Conservation (phyloP, 2,797 vertebrate genomes). For the Parotocinclus haroldoi region DNA sequence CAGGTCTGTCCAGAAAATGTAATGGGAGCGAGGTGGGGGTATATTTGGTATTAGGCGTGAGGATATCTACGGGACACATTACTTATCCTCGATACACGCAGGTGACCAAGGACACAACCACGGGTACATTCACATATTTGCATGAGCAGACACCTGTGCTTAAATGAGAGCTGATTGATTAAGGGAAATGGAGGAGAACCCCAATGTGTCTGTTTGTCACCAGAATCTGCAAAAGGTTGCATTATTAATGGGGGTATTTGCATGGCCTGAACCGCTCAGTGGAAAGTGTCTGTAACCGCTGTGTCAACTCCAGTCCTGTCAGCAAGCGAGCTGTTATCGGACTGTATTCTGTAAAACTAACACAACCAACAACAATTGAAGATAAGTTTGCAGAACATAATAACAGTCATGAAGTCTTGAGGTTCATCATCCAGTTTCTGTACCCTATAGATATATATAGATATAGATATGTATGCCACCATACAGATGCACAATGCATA, state of each 20-base stretch:
- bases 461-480: background rate
- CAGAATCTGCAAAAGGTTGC: constrained; percentile 50
- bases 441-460: background rate
- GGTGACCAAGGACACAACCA: constrained; percentile 59
- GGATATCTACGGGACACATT: constrained; percentile 56
- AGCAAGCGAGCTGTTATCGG: constrained; percentile 9
- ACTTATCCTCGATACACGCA: constrained; percentile 61
- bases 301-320: constrained; percentile 13
- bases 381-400: constrained; percentile 3
- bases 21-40: constrained; percentile 32
- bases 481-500: background rate
- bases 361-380: constrained; percentile 1
- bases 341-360: constrained; percentile 7
- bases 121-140: constrained; percentile 50
- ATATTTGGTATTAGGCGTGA: constrained; percentile 39
- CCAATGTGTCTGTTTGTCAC: constrained; percentile 67
- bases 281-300: constrained; percentile 15
- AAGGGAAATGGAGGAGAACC: constrained; percentile 59
- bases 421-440: background rate
- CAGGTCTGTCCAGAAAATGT: constrained; percentile 27
- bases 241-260: constrained; percentile 62
- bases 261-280: constrained; percentile 17
- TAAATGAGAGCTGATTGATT: constrained; percentile 68
- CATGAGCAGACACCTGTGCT: constrained; percentile 71
- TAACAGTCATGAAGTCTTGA: constrained; percentile 1